Evolutionary conservation across 2,797 vertebrate genomes (phyloP), one percentile per base, ranked within the genome.

Genomic region (Sebastes melanostomus): DNA sequence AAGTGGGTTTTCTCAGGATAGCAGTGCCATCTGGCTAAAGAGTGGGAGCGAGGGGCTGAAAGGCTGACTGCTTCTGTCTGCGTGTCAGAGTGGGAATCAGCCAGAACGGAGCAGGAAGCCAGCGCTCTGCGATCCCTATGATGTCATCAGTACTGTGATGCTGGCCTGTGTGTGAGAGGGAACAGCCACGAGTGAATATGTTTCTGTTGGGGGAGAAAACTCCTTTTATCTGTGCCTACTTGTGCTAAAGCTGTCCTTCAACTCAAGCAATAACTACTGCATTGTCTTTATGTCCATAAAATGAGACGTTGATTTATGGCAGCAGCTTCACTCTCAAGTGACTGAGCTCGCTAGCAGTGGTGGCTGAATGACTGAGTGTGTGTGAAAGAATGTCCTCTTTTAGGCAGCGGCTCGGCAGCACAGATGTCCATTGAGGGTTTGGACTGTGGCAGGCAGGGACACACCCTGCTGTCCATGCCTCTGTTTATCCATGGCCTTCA

Each of bases 371-470:
- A 61, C 61, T 77, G 54, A 66, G 52, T 75, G 81, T 63, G 34
- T 29, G 74, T 52, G 20, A 71, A 85, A 93, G 78, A 94, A 94
- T 92, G 90, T 87, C 82, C 80, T 82, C 87, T 86, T 95, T 95
- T 88, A 92, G 86, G 80, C 83, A 80, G 81, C 85, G 86, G 88
- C 78, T 86, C 62, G 24, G 63, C 85, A 91, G 90, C 84, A 96
- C 88, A 94, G 91, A 93, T 90, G 87, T 89, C 94, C 93, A 94
- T 93, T 96, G 92, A 95, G 92, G 92, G 90, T 91, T 93, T 83
- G 81, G 90, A 90, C 83, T 79, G 90, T 85, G 84, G 88, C 70
- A 66, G 70, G 80, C 81, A 20, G 77, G 87, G 89, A 92, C 92
- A 93, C 93, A 86, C 92, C 93, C 94, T 91, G 87, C 77, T 77